phyloP scores from a whole-genome alignment of 2,888 invertebrate genomes.

The Callyntrura sp. region DNA sequence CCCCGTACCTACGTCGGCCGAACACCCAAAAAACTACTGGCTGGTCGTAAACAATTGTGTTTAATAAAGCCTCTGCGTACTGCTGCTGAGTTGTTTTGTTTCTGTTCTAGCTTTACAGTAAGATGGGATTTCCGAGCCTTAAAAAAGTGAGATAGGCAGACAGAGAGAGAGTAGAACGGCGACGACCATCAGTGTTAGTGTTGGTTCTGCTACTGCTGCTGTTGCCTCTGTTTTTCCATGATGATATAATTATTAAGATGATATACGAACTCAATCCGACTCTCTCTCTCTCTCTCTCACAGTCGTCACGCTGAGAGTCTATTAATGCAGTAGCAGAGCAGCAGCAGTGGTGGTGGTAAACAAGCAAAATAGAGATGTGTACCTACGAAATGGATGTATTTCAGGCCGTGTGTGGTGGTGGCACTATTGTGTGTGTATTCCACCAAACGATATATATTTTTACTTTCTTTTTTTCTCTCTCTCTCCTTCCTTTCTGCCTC shows the following conservation, averaged over 20 bases:
- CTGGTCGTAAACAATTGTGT: too few relatives aligned
- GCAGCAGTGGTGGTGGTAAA: neutral
- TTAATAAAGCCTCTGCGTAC: too few relatives aligned
- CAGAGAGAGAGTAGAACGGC: neutral
- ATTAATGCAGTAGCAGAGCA: neutral
- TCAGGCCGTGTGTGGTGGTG: neutral
- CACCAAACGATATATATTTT: neutral
- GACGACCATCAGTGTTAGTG: slow-evolving; percentile 12
- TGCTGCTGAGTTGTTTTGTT: neutral
- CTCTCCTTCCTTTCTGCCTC: too few relatives aligned
- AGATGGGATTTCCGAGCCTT: too few relatives aligned
- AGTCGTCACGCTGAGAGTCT: neutral
- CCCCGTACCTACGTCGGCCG: too few relatives aligned
- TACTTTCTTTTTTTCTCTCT: neutral
- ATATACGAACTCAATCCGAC: slow-evolving; percentile 15
- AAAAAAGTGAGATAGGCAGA: too few relatives aligned
- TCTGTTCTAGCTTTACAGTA: neutral
- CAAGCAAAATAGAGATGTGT: neutral
- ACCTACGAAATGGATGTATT: too few relatives aligned
- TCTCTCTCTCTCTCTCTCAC: neutral
- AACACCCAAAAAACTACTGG: too few relatives aligned
- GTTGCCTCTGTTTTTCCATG: neutral
- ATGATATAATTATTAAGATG: slow-evolving; percentile 23
- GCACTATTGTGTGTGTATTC: neutral
- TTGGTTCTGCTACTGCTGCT: neutral